Evolutionary conservation across 2,113 vertebrate species (phyloP).

Genomic region (Elanoides forficatus): DNA sequence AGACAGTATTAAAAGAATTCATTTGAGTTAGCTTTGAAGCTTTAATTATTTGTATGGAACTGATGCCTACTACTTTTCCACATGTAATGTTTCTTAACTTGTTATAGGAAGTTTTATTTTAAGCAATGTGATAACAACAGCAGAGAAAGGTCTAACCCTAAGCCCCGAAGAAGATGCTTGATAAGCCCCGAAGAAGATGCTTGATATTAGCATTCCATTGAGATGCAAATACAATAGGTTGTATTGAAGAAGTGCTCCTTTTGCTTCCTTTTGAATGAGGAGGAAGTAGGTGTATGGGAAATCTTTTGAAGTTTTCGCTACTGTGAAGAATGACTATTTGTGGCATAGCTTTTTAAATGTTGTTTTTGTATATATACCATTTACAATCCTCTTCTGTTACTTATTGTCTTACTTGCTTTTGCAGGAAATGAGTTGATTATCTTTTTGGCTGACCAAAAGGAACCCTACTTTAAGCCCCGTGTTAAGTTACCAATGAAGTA

Average conservation of each 20-base stretch:
- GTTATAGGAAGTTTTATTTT: not conserved
- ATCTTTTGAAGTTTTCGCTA: not conserved
- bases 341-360: not conserved
- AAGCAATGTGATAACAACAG: not conserved
- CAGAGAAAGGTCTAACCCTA: not conserved
- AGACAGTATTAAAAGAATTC: not conserved
- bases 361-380: not conserved
- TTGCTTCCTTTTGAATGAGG: not conserved
- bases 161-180: not conserved
- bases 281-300: not conserved
- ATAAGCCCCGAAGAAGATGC: not conserved
- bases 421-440: constrained; percentile 87
- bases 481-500: constrained; percentile 79
- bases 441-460: constrained; percentile 90
- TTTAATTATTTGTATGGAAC: not conserved
- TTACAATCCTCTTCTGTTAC: not conserved
- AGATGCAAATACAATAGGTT: not conserved
- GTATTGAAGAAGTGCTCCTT: not conserved
- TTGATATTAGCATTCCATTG: not conserved
- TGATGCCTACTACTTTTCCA: not conserved
- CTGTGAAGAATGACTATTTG: not conserved
- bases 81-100: not conserved
- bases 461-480: constrained; percentile 93
- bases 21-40: not conserved
- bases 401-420: constrained; percentile 52